phyloP scores from a whole-genome alignment of 2,888 invertebrate genomes.

The Chaetoderma sp. region DNA sequence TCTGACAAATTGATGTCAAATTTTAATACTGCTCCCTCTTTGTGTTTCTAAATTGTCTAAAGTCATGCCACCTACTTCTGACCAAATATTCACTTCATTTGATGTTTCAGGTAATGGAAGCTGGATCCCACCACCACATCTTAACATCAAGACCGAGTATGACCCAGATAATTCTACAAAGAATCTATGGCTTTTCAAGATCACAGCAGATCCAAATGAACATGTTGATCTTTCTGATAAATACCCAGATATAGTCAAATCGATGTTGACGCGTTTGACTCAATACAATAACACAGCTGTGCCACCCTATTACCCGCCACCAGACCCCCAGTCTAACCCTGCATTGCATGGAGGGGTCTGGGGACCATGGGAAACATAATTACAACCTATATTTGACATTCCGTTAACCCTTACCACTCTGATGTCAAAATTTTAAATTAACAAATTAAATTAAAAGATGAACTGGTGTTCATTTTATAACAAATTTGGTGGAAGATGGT shows the following conservation, averaged over 20 bases:
- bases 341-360: conserved; percentile 57
- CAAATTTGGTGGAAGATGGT: too few relatives aligned
- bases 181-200: conserved; percentile 66
- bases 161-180: conserved; percentile 22
- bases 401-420: too few relatives aligned
- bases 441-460: too few relatives aligned
- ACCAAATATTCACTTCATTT: too few relatives aligned
- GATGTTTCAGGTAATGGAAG: conserved; percentile 45
- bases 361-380: conserved; percentile 65
- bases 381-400: too few relatives aligned
- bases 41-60: too few relatives aligned
- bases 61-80: too few relatives aligned
- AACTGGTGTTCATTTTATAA: too few relatives aligned
- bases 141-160: not conserved
- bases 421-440: too few relatives aligned
- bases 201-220: conserved; percentile 59
- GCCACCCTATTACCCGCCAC: conserved; percentile 52
- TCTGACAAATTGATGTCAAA: too few relatives aligned
- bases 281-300: conserved; percentile 59
- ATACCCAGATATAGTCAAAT: conserved; percentile 46
- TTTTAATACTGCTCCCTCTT: too few relatives aligned
- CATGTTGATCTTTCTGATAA: conserved; percentile 48
- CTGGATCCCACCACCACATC: conserved; percentile 50
- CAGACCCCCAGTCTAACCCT: conserved; percentile 55
- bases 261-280: conserved; percentile 48